A percentile compares a stretch with the other conserved stretches of the same genome.
These are phyloP conservation scores for Micrasema longulum DNA, from an alignment of 1,140 invertebrate species.

Conservation along the genomic window DNA sequence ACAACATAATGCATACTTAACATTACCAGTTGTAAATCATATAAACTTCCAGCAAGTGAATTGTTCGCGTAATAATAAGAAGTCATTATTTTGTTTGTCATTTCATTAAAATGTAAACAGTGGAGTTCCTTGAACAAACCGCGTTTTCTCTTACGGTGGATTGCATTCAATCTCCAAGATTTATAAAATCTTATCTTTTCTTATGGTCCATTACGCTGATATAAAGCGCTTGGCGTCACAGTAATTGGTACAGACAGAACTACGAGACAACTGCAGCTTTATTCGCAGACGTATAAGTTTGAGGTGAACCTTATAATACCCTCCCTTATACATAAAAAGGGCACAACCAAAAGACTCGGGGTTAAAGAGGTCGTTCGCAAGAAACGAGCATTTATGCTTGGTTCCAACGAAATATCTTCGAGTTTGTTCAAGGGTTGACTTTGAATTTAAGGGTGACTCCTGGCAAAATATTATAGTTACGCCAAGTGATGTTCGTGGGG, in stretches of 20 bases:
- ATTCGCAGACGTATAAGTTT: too few relatives aligned
- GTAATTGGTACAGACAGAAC: conserved; percentile 44
- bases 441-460: background rate
- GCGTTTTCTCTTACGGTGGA: conserved; percentile 9
- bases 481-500: conserved; percentile 6
- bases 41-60: conserved; percentile 6
- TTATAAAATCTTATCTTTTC: conserved; percentile 49
- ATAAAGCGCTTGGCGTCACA: conserved; percentile 38
- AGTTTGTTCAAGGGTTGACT: background rate
- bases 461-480: conserved; percentile 3
- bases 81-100: too few relatives aligned
- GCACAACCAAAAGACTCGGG: too few relatives aligned
- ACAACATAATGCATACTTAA: too few relatives aligned
- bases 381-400: too few relatives aligned
- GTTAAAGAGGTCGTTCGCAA: too few relatives aligned
- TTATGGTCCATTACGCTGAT: conserved; percentile 47
- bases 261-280: too few relatives aligned
- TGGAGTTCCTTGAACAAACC: conserved; percentile 1
- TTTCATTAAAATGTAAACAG: too few relatives aligned
- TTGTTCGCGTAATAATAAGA: background rate
- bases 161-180: conserved; percentile 48
- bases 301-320: too few relatives aligned
- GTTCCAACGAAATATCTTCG: too few relatives aligned
- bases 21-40: background rate
- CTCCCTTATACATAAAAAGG: too few relatives aligned